A percentile compares a stretch with the other conserved stretches of the same genome.
Conservation (phyloP, 2,113 vertebrate species). For the Oceanodroma tethys region DNA sequence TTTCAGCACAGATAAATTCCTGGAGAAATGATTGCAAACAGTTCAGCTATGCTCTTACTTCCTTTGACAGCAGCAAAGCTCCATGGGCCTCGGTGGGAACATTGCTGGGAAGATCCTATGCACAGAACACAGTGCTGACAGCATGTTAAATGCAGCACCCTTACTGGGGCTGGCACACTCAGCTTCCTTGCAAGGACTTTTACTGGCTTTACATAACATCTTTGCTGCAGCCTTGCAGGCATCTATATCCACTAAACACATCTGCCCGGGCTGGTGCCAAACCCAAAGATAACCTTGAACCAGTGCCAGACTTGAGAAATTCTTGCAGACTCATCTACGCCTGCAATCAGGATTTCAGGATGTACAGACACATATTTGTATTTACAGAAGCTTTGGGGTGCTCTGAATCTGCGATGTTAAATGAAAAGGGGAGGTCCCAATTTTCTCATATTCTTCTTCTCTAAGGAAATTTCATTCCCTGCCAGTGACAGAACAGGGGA, state of each 20-base stretch:
- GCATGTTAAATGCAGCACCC: neutral
- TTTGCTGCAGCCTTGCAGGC: neutral
- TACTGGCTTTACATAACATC: neutral
- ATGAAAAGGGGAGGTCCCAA: neutral
- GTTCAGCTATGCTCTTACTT: rapidly evolving
- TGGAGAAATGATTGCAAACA: neutral
- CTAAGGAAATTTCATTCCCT: neutral
- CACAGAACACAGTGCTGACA: neutral
- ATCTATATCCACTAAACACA: neutral
- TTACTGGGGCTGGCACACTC: neutral
- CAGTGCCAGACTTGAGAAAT: neutral
- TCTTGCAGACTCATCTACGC: rapidly evolving
- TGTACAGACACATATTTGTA: neutral
- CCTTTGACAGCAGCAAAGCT: neutral
- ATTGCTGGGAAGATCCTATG: neutral
- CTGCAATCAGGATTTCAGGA: neutral
- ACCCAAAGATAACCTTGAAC: neutral
- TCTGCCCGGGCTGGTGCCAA: neutral
- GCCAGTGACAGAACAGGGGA: neutral
- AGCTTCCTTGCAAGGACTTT: neutral
- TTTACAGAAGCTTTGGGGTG: neutral
- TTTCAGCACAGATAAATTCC: neutral
- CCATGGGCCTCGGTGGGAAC: neutral
- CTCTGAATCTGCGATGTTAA: neutral
- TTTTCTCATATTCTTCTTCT: neutral